Evolutionary conservation across 2,797 vertebrate species (phyloP), one percentile per base, ranked within the genome.

Genomic region (Pseudochirops corinnae): DNA sequence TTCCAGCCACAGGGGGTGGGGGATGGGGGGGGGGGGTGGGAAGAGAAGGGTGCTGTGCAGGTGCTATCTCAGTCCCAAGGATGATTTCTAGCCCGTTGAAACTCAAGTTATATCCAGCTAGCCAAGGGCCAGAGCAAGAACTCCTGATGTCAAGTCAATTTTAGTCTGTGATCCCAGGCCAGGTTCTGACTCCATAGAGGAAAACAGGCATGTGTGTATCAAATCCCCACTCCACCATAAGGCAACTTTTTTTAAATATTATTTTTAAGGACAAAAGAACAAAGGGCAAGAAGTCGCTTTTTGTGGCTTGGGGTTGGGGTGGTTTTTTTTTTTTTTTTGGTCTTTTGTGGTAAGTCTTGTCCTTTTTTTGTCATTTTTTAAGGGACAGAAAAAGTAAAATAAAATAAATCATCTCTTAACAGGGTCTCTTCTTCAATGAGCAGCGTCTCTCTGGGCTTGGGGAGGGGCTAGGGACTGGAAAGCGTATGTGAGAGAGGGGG

Each of bases 231-330:
- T 99, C 98, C 98, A 99, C 98, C 98, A 97, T 99, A 99, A 99
- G 98, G 99, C 99, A 99, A 99, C 98, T 97, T 98, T 98, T 98
- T 98, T 98, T 98, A 98, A 98, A 97, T 98, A 98, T 60, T 98
- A 98, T 98, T 98, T 99, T 97, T 98, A 98, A 99, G 98, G 98
- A 98, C 98, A 98, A 98, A 99, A 98, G 98, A 97, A 98, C 97
- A 46, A 82, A 98, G 97, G 97, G 92, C 98, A 93, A 98, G 92
- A 96, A 96, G 94, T 97, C 91, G 96, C 96, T 98, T 98, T 96
- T 97, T 97, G 96, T 93, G 0, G 96, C 98, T 98, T 95, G 96
- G 74, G 95, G 96, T 96, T 95, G 96, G 95, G 95, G 58, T 95
- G 92, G 62, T 92, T 62, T 24, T 95, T 1, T 90, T 92, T 58